Percentiles rank a stretch among this genome's conserved stretches.
These are phyloP conservation scores for Paramormyrops hopkinsi DNA, from an alignment of 2,797 vertebrate genomes.

Conservation along the genomic window DNA sequence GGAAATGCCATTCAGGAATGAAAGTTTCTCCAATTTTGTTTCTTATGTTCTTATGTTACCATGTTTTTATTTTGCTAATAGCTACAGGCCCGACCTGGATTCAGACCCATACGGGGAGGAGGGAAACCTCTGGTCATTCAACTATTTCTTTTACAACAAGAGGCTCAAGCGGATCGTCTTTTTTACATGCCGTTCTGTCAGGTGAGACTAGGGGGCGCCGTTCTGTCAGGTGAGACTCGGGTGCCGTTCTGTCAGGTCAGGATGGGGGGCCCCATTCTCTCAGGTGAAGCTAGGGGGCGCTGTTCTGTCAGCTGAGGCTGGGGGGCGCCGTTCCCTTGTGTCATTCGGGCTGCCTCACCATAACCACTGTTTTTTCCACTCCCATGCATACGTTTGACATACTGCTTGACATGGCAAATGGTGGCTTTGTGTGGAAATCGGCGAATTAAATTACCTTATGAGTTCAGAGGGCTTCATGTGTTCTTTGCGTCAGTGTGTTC, in stretches of 20 bases:
- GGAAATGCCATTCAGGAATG: neutral
- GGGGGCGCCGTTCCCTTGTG: constrained; percentile 38
- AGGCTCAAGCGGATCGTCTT: constrained; percentile 52
- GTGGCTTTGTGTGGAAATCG: neutral
- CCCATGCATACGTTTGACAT: neutral
- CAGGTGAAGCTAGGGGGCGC: constrained; percentile 31
- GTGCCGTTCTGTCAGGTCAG: constrained; percentile 44
- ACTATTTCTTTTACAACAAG: constrained; percentile 55
- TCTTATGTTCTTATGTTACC: neutral
- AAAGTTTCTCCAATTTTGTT: neutral
- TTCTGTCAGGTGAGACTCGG: constrained; percentile 41
- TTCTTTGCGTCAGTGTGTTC: constrained; percentile 34
- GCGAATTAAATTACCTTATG: neutral
- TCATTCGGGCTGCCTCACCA: constrained; percentile 17
- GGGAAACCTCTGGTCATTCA: constrained; percentile 52
- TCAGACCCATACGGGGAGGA: constrained; percentile 51
- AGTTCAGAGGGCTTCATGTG: neutral
- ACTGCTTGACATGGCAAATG: neutral
- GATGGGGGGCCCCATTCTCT: constrained; percentile 33
- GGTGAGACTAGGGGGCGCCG: constrained; percentile 35
- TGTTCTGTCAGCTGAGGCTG: constrained; percentile 42
- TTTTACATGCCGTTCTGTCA: constrained; percentile 50
- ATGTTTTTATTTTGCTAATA: constrained; percentile 12
- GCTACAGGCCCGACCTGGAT: constrained; percentile 51
- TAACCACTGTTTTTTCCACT: neutral